Evolutionary conservation across 2,797 vertebrate genomes (phyloP).

Genomic region (Lophius americanus): DNA sequence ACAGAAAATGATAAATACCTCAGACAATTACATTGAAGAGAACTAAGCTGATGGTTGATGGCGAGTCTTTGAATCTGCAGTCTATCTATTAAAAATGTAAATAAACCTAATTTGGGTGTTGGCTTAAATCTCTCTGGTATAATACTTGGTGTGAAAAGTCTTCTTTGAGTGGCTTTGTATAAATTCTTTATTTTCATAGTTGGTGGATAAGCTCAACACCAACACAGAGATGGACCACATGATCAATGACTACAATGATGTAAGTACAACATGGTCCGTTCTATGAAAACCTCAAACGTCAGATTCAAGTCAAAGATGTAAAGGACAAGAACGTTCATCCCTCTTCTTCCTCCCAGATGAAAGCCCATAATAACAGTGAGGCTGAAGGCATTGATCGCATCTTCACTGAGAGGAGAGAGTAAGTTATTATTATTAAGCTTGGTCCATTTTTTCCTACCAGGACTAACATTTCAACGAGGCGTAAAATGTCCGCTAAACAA

Average conservation of each 20-base stretch:
- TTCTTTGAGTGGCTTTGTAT: neutral
- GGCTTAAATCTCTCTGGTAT: neutral
- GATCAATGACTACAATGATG: constrained; percentile 88
- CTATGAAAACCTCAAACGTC: neutral
- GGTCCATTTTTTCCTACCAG: too few species aligned
- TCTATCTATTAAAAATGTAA: neutral
- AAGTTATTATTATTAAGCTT: neutral
- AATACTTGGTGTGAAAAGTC: neutral
- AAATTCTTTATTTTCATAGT: constrained; percentile 73
- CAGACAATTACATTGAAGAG: too few species aligned
- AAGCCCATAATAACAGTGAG: constrained; percentile 91
- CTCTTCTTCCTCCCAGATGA: constrained; percentile 79
- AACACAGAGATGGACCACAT: constrained; percentile 94
- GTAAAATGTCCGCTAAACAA: too few species aligned
- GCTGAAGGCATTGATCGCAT: constrained; percentile 90
- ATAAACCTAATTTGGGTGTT: too few species aligned
- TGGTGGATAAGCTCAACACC: constrained; percentile 96
- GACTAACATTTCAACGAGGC: too few species aligned
- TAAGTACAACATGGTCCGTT: constrained; percentile 66
- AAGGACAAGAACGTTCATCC: neutral
- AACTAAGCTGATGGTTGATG: too few species aligned
- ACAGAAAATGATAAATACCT: too few species aligned
- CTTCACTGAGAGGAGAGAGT: constrained; percentile 91
- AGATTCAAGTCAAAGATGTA: neutral
- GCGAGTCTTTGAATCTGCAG: too few species aligned